phyloP scores from a whole-genome alignment of 2,888 invertebrate species.

The Agrypnus murinus region DNA sequence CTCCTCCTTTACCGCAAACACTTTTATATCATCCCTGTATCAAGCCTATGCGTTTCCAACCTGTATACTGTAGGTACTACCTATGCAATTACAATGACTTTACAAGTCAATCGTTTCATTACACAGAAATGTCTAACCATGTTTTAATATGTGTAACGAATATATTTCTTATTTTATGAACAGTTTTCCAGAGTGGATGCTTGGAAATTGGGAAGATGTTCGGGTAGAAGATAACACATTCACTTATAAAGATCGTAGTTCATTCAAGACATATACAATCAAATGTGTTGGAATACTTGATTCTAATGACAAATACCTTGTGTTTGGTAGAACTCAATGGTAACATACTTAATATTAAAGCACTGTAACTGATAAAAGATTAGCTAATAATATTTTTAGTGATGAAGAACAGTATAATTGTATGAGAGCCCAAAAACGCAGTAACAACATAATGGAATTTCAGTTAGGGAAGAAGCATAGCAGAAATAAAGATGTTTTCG shows the following conservation, averaged over 20 bases:
- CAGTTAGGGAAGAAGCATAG: conserved; percentile 71
- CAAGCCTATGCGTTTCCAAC: no score
- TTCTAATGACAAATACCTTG: conserved; percentile 71
- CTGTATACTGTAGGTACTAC: no score
- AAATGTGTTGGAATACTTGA: conserved; percentile 69
- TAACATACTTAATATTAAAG: conserved; percentile 61
- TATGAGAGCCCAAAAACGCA: conserved; percentile 75
- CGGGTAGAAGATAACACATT: conserved; percentile 71
- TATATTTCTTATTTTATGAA: conserved; percentile 22
- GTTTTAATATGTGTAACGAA: no score
- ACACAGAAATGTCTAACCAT: no score
- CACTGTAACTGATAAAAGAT: conserved; percentile 5
- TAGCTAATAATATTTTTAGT: conserved; percentile 67
- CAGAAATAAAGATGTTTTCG: conserved; percentile 61
- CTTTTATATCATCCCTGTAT: no score
- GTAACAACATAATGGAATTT: conserved; percentile 77
- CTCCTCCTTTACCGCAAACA: no score
- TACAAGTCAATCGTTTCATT: no score
- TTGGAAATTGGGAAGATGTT: conserved; percentile 78
- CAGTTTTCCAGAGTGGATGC: conserved; percentile 78
- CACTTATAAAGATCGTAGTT: conserved; percentile 72
- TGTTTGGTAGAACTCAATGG: conserved; percentile 75
- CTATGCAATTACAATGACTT: no score
- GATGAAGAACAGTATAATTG: conserved; percentile 76
- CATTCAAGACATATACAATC: conserved; percentile 74